These are phyloP conservation scores for Pygmarrhopalites habei DNA, from an alignment of 1,140 invertebrate species.

Conservation along the genomic window DNA sequence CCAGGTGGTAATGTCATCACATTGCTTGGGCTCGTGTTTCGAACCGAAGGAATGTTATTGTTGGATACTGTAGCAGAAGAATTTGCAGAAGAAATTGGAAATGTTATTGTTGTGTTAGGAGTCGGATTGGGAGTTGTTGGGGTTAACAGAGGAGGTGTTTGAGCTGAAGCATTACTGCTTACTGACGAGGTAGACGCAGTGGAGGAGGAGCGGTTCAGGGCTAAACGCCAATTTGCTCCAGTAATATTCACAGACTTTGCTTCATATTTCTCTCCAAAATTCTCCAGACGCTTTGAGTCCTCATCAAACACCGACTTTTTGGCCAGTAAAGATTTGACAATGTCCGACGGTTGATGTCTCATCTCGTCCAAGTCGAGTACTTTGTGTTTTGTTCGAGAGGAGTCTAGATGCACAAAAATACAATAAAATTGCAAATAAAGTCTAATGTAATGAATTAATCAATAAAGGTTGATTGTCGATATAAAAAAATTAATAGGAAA, in stretches of 20 bases:
- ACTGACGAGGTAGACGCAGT: constrained; percentile 20
- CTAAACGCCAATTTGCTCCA: constrained; percentile 15
- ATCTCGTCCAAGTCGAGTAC: constrained; percentile 60
- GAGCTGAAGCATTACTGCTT: constrained; percentile 11
- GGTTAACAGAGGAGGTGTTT: constrained; percentile 10
- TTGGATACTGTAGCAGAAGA: constrained; percentile 18
- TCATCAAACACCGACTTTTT: constrained; percentile 92
- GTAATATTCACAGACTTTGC: constrained; percentile 52
- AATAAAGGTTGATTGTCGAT: too few species aligned
- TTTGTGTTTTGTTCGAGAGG: constrained; percentile 53
- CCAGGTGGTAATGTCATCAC: constrained; percentile 22
- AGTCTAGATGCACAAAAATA: too few species aligned
- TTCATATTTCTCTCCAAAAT: constrained; percentile 77
- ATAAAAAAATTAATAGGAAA: too few species aligned
- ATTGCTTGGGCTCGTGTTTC: not conserved
- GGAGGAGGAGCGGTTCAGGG: constrained; percentile 16
- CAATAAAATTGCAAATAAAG: too few species aligned
- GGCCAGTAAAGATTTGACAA: constrained; percentile 82
- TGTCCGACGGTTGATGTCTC: constrained; percentile 77
- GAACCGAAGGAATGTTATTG: constrained; percentile 6
- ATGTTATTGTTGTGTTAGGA: too few species aligned
- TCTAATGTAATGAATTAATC: too few species aligned
- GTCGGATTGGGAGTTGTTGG: constrained; percentile 25
- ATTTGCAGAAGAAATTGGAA: not conserved
- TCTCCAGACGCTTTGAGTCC: constrained; percentile 85